A percentile compares a stretch with the other conserved stretches of the same genome.
These are phyloP conservation scores for Craniophora ligustri DNA, from an alignment of 2,888 invertebrate genomes.

Conservation along the genomic window DNA sequence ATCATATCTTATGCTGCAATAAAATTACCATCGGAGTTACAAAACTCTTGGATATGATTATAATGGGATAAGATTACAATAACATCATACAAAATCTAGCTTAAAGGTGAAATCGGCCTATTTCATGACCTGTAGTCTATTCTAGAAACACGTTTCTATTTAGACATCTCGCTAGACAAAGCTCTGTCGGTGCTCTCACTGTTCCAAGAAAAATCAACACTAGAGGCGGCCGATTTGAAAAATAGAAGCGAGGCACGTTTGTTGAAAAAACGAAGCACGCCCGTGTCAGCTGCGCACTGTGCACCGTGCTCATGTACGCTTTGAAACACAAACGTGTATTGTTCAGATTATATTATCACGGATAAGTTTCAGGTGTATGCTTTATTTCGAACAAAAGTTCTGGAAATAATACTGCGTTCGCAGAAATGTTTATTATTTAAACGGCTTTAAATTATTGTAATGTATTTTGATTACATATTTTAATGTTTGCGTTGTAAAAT, in stretches of 20 bases:
- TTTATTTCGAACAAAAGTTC: background rate
- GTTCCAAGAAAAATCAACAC: conserved; percentile 53
- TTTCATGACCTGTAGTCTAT: conserved; percentile 9
- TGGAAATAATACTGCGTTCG: background rate
- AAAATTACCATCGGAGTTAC: no score
- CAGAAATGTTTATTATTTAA: no score
- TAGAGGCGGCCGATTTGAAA: conserved; percentile 41
- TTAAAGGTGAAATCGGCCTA: no score
- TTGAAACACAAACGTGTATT: conserved; percentile 29
- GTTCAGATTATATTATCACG: conserved; percentile 9
- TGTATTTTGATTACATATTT: no score
- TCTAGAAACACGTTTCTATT: conserved; percentile 25
- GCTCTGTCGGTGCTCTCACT: conserved; percentile 24
- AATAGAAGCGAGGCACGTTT: conserved; percentile 48
- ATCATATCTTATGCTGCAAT: no score
- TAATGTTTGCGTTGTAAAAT: no score
- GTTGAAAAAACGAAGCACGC: conserved; percentile 34
- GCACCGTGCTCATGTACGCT: conserved; percentile 16
- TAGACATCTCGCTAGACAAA: conserved; percentile 22
- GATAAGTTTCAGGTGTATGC: background rate
- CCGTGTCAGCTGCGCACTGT: conserved; percentile 38
- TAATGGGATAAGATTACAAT: no score
- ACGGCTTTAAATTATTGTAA: no score
- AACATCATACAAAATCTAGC: no score
- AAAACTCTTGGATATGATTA: no score